These are phyloP conservation scores for Aleiodes sp. DNA, from an alignment of 1,140 invertebrate species.

Conservation along the genomic window DNA sequence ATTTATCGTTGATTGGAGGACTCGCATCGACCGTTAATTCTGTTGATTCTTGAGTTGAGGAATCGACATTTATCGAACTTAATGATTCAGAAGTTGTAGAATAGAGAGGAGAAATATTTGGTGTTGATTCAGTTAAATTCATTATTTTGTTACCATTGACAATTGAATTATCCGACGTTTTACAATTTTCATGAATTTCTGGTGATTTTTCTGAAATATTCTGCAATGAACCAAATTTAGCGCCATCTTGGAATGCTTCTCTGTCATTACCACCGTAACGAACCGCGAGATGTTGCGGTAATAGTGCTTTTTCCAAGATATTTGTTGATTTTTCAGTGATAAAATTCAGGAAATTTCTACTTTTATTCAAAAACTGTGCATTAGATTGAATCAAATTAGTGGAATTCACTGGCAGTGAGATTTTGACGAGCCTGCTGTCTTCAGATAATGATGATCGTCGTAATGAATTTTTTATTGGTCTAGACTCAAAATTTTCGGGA, in stretches of 20 bases:
- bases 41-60: background rate
- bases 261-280: conserved; percentile 42
- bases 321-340: conserved; percentile 64
- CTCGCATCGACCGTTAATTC: background rate
- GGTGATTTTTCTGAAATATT: background rate
- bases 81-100: background rate
- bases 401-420: conserved; percentile 55
- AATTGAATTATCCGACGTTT: background rate
- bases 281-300: conserved; percentile 52
- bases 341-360: conserved; percentile 57
- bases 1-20: background rate
- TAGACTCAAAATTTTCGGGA: background rate
- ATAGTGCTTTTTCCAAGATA: conserved; percentile 61
- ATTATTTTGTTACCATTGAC: background rate
- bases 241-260: background rate
- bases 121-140: background rate
- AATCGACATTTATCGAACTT: background rate
- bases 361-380: conserved; percentile 59
- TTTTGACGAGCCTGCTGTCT: conserved; percentile 57
- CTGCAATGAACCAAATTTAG: background rate
- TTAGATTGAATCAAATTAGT: conserved; percentile 59
- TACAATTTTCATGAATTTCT: background rate
- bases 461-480: background rate
- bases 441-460: conserved; percentile 44
- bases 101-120: too few species aligned